Conservation (phyloP, 2,113 vertebrate genomes). For the Willisornis vidua region DNA sequence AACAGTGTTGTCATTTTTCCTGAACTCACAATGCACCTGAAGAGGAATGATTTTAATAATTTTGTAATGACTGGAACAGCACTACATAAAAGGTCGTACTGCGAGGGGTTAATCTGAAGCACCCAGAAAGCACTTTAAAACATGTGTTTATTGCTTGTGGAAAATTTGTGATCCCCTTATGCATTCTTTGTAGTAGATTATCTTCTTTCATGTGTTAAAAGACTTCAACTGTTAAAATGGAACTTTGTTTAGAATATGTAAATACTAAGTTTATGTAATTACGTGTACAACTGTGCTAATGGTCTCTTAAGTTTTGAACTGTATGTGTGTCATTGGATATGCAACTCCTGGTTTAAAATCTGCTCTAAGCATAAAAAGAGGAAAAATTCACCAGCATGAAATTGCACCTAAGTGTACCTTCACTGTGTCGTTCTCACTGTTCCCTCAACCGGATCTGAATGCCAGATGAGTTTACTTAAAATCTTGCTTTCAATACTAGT, state of each 20-base stretch:
- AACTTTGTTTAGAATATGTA: slow-evolving; percentile 74
- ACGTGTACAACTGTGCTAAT: slow-evolving; percentile 70
- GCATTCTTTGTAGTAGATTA: slow-evolving; percentile 72
- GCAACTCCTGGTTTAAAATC: slow-evolving; percentile 68
- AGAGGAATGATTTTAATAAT: slow-evolving; percentile 30
- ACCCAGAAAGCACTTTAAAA: slow-evolving; percentile 77
- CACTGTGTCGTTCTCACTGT: slow-evolving; percentile 68
- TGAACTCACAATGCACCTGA: slow-evolving; percentile 64
- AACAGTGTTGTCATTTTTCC: slow-evolving; percentile 47
- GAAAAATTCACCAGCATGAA: slow-evolving; percentile 78
- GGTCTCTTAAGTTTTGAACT: slow-evolving; percentile 68
- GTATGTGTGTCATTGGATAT: slow-evolving; percentile 70
- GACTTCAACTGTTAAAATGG: slow-evolving; percentile 70
- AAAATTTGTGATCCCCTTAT: slow-evolving; percentile 66
- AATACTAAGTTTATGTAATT: slow-evolving; percentile 72
- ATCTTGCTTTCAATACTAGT: not conserved
- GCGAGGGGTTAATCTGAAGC: slow-evolving; percentile 68
- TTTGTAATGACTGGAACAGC: slow-evolving; percentile 62
- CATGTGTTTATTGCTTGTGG: slow-evolving; percentile 64
- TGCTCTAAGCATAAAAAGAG: slow-evolving; percentile 68
- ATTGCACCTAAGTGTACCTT: slow-evolving; percentile 74
- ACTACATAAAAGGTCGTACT: slow-evolving; percentile 45
- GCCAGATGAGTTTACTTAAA: slow-evolving; percentile 20
- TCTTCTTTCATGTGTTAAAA: slow-evolving; percentile 71
- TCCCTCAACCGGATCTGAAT: slow-evolving; percentile 38